Percentiles rank a stretch among this genome's conserved stretches.
phyloP scores from a whole-genome alignment of 2,888 invertebrate species.

The Strigamia maritima region DNA sequence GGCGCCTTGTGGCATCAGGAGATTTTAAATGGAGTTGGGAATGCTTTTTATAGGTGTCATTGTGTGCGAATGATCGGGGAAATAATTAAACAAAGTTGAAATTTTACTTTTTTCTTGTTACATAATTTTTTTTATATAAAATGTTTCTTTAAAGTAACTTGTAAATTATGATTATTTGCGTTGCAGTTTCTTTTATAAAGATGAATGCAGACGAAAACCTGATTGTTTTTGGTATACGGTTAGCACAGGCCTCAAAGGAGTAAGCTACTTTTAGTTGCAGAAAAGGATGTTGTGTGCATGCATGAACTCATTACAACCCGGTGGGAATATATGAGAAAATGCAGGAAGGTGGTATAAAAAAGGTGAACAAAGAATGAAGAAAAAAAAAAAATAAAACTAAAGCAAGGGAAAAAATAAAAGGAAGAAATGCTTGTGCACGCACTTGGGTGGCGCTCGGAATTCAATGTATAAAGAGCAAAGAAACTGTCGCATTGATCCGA shows the following conservation, averaged over 20 bases:
- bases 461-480: conserved; percentile 24
- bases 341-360: background rate
- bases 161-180: background rate
- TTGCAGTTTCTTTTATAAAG: background rate
- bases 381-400: background rate
- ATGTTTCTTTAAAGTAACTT: background rate
- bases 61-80: background rate
- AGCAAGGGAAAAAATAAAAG: background rate
- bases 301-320: conserved; percentile 10
- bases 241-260: background rate
- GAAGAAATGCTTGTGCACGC: conserved; percentile 20
- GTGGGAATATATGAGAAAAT: conserved; percentile 21
- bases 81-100: background rate
- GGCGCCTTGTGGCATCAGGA: background rate
- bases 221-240: conserved; percentile 6
- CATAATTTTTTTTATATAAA: no score
- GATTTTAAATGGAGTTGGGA: background rate
- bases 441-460: conserved; percentile 13
- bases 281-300: conserved; percentile 8
- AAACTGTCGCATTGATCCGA: conserved; percentile 24
- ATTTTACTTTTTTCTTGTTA: background rate
- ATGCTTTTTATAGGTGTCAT: background rate
- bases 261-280: conserved; percentile 21
- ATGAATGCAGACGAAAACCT: background rate
- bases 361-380: background rate